Evolutionary conservation across 2,113 vertebrate genomes (phyloP).

Genomic region (Australoheros scitulus): DNA sequence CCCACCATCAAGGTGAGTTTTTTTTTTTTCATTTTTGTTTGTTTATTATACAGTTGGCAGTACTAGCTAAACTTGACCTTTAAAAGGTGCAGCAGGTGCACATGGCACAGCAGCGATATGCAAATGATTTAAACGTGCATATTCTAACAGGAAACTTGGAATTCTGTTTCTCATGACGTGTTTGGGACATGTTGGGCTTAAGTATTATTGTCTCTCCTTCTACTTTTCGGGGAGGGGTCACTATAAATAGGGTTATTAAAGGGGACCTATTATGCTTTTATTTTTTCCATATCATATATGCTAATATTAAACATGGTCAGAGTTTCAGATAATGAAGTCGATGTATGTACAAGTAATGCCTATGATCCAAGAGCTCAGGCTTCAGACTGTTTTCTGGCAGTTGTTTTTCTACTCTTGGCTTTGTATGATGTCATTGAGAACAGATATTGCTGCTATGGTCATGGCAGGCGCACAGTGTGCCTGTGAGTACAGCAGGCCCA

Average conservation of each 20-base stretch:
- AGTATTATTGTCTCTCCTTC: neutral
- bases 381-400: too few relatives aligned
- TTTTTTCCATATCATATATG: neutral
- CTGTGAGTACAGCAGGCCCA: too few relatives aligned
- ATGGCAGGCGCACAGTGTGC: too few relatives aligned
- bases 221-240: neutral
- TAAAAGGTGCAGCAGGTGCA: neutral
- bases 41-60: neutral
- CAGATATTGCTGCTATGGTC: too few relatives aligned
- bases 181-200: neutral
- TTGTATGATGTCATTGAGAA: too few relatives aligned
- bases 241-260: neutral
- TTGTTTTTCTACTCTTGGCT: too few relatives aligned
- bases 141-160: neutral
- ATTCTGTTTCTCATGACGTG: neutral
- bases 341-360: neutral
- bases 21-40: neutral
- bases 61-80: conserved; percentile 17
- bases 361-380: too few relatives aligned
- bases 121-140: neutral
- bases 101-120: neutral
- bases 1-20: conserved; percentile 92
- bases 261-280: neutral
- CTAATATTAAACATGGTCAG: neutral
- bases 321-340: neutral